Percentiles rank a stretch among this genome's conserved stretches.
These are phyloP conservation scores for Aurelia aurita DNA, from an alignment of 30 jellyfish, hydroid and myxozoan genomes.

Conservation along the genomic window DNA sequence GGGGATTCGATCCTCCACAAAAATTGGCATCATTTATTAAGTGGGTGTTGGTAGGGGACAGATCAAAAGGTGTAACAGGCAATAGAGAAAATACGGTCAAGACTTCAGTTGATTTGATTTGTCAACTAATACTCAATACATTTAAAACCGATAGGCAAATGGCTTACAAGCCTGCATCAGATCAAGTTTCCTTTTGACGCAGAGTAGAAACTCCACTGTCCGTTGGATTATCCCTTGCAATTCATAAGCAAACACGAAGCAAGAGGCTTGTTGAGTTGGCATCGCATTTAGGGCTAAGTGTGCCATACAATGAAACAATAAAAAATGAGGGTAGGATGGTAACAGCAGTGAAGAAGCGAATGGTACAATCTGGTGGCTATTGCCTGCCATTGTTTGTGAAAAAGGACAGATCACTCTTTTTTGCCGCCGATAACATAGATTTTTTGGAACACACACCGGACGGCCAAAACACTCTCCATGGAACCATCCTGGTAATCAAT, in stretches of 20 bases:
- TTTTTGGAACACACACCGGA: slow-evolving; percentile 27
- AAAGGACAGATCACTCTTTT: slow-evolving; percentile 19
- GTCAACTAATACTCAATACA: slow-evolving; percentile 14
- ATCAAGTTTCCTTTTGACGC: slow-evolving; percentile 11
- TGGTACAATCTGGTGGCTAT: slow-evolving; percentile 36
- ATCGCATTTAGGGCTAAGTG: too few relatives aligned
- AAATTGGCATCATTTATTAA: slow-evolving; percentile 37
- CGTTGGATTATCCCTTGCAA: slow-evolving; percentile 5
- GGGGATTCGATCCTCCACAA: slow-evolving; percentile 17
- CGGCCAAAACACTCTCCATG: slow-evolving; percentile 35
- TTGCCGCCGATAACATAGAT: slow-evolving; percentile 36
- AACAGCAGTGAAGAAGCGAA: slow-evolving; percentile 22
- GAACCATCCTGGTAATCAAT: slow-evolving; percentile 38
- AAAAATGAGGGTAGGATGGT: slow-evolving; percentile 1
- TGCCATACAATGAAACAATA: too few relatives aligned
- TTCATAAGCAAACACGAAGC: too few relatives aligned
- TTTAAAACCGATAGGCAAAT: slow-evolving; percentile 30
- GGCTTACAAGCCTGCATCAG: slow-evolving; percentile 28
- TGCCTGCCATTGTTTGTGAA: slow-evolving; percentile 20
- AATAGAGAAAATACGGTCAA: slow-evolving; percentile 2
- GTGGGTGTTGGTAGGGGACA: slow-evolving; percentile 25
- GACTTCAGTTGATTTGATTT: slow-evolving; percentile 5
- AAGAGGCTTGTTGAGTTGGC: too few relatives aligned
- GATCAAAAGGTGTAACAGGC: slow-evolving; percentile 19
- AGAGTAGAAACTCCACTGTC: slow-evolving; percentile 18